A percentile compares a stretch with the other conserved stretches of the same genome.
phyloP scores from a whole-genome alignment of 2,797 vertebrate species.

The Rhabdomys pumilio region DNA sequence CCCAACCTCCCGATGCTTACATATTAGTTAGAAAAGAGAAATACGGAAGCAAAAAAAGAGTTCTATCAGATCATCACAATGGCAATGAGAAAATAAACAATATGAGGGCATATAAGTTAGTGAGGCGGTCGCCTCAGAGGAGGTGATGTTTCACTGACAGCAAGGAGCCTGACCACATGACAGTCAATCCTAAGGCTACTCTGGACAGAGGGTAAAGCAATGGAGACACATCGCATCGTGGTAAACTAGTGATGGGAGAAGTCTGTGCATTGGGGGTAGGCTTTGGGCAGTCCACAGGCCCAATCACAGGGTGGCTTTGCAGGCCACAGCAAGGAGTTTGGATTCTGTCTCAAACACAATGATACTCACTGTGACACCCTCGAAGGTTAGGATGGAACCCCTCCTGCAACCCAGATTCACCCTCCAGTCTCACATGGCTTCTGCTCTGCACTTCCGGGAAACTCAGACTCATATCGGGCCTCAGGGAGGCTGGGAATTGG shows the following conservation, averaged over 20 bases:
- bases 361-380: background rate
- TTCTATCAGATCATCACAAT: conserved; percentile 2
- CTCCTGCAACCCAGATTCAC: background rate
- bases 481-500: background rate
- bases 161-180: background rate
- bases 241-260: background rate
- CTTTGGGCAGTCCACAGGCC: background rate
- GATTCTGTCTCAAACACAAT: background rate
- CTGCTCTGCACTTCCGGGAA: background rate
- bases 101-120: background rate
- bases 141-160: conserved; percentile 34
- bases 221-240: background rate
- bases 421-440: background rate
- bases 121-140: background rate
- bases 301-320: background rate
- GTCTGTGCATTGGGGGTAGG: background rate
- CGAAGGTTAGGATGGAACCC: background rate
- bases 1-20: background rate
- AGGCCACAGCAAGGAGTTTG: background rate
- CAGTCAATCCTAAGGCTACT: background rate
- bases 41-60: conserved; percentile 28
- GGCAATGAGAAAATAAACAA: conserved; percentile 14
- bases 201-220: background rate
- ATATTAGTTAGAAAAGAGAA: conserved; percentile 24
- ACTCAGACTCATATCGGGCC: background rate